These are phyloP conservation scores for Acrocephalus scirpaceus DNA, from an alignment of 2,797 vertebrate species.

Conservation along the genomic window DNA sequence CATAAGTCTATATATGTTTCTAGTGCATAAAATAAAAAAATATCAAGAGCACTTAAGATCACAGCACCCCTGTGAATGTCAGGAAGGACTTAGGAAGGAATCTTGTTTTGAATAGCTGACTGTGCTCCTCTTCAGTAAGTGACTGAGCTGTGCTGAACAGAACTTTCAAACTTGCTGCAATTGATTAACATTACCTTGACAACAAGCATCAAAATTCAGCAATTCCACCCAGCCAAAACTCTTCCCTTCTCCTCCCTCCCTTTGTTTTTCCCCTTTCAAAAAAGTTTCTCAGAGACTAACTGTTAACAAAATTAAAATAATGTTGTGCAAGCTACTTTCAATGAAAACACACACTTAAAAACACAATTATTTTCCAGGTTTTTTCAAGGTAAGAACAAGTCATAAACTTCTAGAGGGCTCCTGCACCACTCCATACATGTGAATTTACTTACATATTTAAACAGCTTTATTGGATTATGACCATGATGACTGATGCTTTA, in stretches of 20 bases:
- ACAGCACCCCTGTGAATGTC: not conserved
- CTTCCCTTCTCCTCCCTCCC: fast-evolving
- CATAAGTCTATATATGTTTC: not conserved
- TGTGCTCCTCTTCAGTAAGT: not conserved
- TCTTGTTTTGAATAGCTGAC: not conserved
- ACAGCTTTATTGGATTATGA: not conserved
- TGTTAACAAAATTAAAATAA: not conserved
- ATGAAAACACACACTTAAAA: not conserved
- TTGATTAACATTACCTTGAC: not conserved
- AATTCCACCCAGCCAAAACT: not conserved
- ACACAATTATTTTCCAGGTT: not conserved
- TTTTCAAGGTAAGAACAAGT: not conserved
- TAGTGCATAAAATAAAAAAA: not conserved
- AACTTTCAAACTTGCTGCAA: not conserved
- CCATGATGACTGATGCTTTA: not conserved
- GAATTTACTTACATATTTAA: not conserved
- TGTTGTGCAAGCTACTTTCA: not conserved
- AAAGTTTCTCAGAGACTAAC: not conserved
- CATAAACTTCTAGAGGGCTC: not conserved
- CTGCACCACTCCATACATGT: not conserved
- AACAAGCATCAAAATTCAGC: not conserved
- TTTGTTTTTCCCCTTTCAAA: not conserved
- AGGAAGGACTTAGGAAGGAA: not conserved
- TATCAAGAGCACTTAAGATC: not conserved
- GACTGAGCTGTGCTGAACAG: not conserved